Conservation (phyloP, 2,113 vertebrate species). For the Xiphias gladius region DNA sequence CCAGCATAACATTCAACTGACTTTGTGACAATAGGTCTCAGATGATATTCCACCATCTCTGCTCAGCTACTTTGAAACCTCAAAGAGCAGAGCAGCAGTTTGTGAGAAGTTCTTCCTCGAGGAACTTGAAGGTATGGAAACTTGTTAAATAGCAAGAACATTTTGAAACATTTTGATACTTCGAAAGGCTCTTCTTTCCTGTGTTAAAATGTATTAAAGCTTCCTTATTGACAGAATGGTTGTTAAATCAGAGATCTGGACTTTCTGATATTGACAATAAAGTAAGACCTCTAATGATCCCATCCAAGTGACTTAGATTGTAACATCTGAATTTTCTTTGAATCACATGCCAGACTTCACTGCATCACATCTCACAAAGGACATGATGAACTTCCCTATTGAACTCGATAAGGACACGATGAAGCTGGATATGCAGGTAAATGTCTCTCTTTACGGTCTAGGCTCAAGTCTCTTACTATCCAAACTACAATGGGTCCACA, state of each 20-base stretch:
- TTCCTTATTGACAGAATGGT: background rate
- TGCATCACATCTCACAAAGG: constrained; percentile 58
- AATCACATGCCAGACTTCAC: constrained; percentile 8
- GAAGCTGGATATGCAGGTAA: constrained; percentile 82
- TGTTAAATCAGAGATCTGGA: background rate
- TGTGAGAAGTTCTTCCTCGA: constrained; percentile 87
- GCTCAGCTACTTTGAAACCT: constrained; percentile 85
- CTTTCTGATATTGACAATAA: background rate
- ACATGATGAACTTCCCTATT: constrained; percentile 63
- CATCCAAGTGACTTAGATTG: background rate
- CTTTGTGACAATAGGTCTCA: constrained; percentile 72
- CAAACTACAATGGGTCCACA: background rate
- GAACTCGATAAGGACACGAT: constrained; percentile 75
- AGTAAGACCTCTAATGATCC: background rate
- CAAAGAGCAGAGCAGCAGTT: constrained; percentile 82
- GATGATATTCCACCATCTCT: constrained; percentile 87
- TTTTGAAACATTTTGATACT: background rate
- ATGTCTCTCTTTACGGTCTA: background rate
- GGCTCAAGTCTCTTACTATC: background rate
- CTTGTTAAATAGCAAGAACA: background rate
- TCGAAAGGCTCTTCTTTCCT: background rate
- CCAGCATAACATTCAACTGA: background rate
- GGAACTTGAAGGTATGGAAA: constrained; percentile 79
- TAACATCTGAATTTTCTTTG: constrained; percentile 22
- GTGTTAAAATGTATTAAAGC: background rate